phyloP scores from a whole-genome alignment of 1,140 invertebrate species.

The Platyscapa corneri region DNA sequence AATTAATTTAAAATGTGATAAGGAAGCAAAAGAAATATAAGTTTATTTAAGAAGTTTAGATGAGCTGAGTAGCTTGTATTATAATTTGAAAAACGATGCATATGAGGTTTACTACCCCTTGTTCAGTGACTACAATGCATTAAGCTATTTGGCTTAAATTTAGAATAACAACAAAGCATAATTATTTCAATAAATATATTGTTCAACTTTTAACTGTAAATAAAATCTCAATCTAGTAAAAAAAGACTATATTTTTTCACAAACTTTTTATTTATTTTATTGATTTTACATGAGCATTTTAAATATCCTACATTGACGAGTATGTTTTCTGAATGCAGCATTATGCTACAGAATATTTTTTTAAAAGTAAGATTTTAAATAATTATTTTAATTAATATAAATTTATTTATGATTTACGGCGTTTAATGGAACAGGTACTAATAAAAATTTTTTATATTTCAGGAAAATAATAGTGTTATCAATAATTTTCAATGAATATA shows the following conservation, averaged over 20 bases:
- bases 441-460: background rate
- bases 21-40: background rate
- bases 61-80: constrained; percentile 3
- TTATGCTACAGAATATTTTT: too few relatives aligned
- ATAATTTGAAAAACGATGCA: constrained; percentile 17
- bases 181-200: constrained; percentile 43
- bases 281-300: background rate
- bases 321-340: background rate
- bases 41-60: background rate
- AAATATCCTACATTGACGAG: background rate
- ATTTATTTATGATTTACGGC: background rate
- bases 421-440: background rate
- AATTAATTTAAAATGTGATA: constrained; percentile 44
- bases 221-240: constrained; percentile 67
- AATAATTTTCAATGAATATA: background rate
- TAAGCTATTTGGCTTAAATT: constrained; percentile 26
- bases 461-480: background rate
- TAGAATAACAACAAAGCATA: constrained; percentile 9
- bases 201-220: constrained; percentile 69
- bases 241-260: background rate
- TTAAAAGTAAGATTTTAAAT: background rate
- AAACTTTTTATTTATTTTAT: background rate
- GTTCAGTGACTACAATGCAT: background rate
- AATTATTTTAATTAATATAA: background rate
- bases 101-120: constrained; percentile 20